These are phyloP conservation scores for Triops longicaudatus DNA, from an alignment of 1,140 invertebrate genomes.

Conservation along the genomic window DNA sequence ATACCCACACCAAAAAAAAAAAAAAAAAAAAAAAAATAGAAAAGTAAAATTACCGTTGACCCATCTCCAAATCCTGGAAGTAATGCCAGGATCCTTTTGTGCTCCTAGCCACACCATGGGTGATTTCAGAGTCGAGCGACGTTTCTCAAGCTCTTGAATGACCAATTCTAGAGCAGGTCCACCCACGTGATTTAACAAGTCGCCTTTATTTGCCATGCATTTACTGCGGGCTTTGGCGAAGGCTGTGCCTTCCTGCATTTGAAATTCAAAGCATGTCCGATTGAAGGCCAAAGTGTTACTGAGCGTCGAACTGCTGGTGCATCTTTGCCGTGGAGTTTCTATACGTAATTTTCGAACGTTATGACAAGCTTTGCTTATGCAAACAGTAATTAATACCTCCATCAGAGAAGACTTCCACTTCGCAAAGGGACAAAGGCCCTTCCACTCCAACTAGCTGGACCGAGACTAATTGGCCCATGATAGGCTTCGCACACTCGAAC, in stretches of 20 bases:
- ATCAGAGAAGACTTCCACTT: constrained; percentile 83
- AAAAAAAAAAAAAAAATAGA: constrained; percentile 34
- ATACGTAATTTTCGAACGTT: constrained; percentile 17
- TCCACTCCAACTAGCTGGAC: constrained; percentile 82
- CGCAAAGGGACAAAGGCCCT: constrained; percentile 76
- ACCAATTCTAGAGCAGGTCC: constrained; percentile 34
- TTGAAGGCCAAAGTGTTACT: constrained; percentile 56
- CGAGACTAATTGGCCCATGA: constrained; percentile 77
- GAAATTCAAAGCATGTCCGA: constrained; percentile 79
- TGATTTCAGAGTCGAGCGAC: constrained; percentile 40
- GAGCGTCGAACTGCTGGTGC: constrained; percentile 34
- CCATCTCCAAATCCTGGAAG: constrained; percentile 78
- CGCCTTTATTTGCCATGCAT: constrained; percentile 35
- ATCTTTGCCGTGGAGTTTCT: constrained; percentile 39
- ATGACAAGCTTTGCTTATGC: constrained; percentile 18
- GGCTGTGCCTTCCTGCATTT: constrained; percentile 34
- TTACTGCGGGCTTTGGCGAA: constrained; percentile 35
- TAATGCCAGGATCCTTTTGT: constrained; percentile 72
- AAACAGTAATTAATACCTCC: constrained; percentile 52
- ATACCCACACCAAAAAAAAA: not conserved
- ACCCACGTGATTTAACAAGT: constrained; percentile 34
- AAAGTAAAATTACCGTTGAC: constrained; percentile 60
- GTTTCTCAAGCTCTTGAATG: constrained; percentile 34
- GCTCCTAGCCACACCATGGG: constrained; percentile 86
- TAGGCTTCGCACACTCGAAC: constrained; percentile 71